Conservation (phyloP, 2,797 vertebrate species). For the Momotus momota region DNA sequence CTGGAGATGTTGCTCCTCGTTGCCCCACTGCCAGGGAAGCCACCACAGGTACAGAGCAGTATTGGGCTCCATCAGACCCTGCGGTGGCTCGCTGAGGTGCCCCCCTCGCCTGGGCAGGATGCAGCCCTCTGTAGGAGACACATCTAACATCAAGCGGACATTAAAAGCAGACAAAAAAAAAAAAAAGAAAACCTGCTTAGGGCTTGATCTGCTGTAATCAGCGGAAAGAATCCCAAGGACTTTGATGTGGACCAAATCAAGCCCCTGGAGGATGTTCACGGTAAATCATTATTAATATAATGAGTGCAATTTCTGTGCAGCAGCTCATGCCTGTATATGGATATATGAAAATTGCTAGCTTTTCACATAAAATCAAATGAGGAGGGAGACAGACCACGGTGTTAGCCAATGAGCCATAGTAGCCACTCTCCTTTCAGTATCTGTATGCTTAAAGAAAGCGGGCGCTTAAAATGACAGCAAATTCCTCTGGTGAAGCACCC, state of each 20-base stretch:
- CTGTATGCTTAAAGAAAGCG: background rate
- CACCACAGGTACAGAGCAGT: background rate
- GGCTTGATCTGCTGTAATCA: constrained; percentile 67
- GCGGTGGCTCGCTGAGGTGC: fast-evolving
- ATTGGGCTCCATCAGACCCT: fast-evolving
- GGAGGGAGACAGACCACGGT: constrained; percentile 36
- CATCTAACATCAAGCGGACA: background rate
- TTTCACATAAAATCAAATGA: constrained; percentile 51
- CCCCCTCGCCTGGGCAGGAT: background rate
- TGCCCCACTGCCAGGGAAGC: background rate
- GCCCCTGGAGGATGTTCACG: constrained; percentile 58
- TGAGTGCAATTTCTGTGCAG: constrained; percentile 64
- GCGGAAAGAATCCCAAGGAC: constrained; percentile 69
- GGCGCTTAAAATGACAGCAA: constrained; percentile 24
- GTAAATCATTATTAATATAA: constrained; percentile 75
- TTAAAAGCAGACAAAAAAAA: background rate
- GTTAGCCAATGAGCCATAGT: constrained; percentile 50
- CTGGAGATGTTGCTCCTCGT: background rate
- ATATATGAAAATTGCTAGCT: constrained; percentile 55
- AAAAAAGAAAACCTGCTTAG: constrained; percentile 51
- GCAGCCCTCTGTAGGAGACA: background rate
- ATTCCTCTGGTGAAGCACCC: constrained; percentile 9
- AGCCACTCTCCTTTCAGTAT: constrained; percentile 8
- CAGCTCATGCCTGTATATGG: constrained; percentile 59
- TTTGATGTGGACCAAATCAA: constrained; percentile 75